phyloP scores from a whole-genome alignment of 1,140 invertebrate genomes.

The Steinernema khuongi region DNA sequence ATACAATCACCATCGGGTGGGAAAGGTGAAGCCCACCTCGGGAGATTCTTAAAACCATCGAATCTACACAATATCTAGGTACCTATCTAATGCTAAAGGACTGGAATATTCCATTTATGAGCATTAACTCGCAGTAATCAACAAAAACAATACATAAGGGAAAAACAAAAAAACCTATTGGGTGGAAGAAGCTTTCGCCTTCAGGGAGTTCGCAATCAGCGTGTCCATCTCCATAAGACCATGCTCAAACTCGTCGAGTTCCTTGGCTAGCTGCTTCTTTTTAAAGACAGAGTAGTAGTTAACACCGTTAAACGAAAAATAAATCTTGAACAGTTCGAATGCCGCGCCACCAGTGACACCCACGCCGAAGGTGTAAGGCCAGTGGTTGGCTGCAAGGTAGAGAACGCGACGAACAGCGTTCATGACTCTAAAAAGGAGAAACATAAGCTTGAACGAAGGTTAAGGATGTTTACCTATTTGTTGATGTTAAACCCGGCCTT shows the following conservation, averaged over 20 bases:
- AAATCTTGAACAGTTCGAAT: conserved; percentile 57
- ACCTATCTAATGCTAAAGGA: no score
- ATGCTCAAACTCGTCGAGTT: conserved; percentile 47
- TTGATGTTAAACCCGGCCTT: conserved; percentile 42
- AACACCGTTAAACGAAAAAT: conserved; percentile 49
- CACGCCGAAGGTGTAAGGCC: conserved; percentile 32
- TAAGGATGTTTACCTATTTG: conserved; percentile 13
- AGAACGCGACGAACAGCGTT: conserved; percentile 20
- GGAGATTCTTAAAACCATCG: no score
- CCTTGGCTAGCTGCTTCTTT: conserved; percentile 45
- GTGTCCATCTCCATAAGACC: conserved; percentile 41
- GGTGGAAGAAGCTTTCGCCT: background rate
- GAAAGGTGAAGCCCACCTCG: no score
- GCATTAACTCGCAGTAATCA: no score
- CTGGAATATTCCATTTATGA: no score
- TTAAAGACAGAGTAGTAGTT: conserved; percentile 51
- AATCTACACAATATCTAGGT: no score
- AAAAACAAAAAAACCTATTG: no score
- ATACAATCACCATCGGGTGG: no score
- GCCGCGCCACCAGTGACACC: conserved; percentile 45
- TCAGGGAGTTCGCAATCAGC: conserved; percentile 14
- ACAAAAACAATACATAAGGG: background rate
- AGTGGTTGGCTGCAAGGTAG: conserved; percentile 21
- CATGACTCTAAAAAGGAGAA: conserved; percentile 5
- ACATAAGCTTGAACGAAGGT: background rate